A percentile compares a stretch with the other conserved stretches of the same genome.
Evolutionary conservation across 2,888 invertebrate species (phyloP).

Genomic region (Rambutsinella grinnellia): DNA sequence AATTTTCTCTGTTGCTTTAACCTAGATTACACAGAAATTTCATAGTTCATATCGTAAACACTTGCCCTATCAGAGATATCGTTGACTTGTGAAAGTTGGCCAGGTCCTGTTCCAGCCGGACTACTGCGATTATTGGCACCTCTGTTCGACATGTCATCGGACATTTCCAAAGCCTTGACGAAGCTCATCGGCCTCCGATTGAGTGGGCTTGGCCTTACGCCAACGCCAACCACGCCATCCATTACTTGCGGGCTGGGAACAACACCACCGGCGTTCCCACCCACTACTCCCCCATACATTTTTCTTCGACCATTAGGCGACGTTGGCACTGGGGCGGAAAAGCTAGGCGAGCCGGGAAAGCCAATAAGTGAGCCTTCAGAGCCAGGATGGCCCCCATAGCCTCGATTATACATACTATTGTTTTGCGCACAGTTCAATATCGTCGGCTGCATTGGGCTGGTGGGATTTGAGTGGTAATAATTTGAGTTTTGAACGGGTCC

Average conservation of each 20-base stretch:
- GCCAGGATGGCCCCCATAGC: constrained; percentile 60
- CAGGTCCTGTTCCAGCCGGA: constrained; percentile 64
- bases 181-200: constrained; percentile 88
- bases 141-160: constrained; percentile 75
- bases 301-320: constrained; percentile 77
- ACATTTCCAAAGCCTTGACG: constrained; percentile 90
- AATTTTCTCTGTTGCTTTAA: no score
- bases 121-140: constrained; percentile 62
- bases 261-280: constrained; percentile 70
- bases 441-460: constrained; percentile 77
- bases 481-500: constrained; percentile 63
- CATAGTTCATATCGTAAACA: constrained; percentile 95
- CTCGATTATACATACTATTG: constrained; percentile 67
- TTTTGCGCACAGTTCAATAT: constrained; percentile 62
- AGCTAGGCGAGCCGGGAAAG: constrained; percentile 59
- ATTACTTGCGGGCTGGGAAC: constrained; percentile 69
- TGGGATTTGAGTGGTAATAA: constrained; percentile 79
- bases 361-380: constrained; percentile 54
- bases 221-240: constrained; percentile 67
- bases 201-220: constrained; percentile 71
- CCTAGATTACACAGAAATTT: constrained; percentile 85
- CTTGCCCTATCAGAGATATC: constrained; percentile 87
- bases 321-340: constrained; percentile 72
- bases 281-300: constrained; percentile 69
- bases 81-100: constrained; percentile 67